Evolutionary conservation across 2,797 vertebrate genomes (phyloP), one percentile per base, ranked within the genome.

Genomic region (Poeciliopsis turneri): DNA sequence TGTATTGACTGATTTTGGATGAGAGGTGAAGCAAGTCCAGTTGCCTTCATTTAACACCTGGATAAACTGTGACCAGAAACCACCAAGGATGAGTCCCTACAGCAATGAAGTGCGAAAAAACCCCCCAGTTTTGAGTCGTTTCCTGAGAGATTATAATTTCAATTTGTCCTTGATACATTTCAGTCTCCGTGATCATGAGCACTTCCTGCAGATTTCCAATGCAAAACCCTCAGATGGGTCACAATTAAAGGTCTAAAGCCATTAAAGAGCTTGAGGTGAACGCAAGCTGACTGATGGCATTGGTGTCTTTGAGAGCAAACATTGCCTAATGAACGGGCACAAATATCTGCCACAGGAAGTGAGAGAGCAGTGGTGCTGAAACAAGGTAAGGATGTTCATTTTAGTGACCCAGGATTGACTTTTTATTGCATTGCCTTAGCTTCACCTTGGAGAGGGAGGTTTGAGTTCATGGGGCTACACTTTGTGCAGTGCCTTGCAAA

Each of bases 1-100:
- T 78, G 41, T 15, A 33, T 78, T 70, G 72, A 79, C 66, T 74
- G 47, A 61, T 41, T 80, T 75, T 78, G 71, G 39, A 81, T 72
- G 76, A 33, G 39, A 76, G 82, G 46, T 55, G 39, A 45, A 74
- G 28, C 72, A 53, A 45, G 57, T 41, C 70, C 41, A 43, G 70
- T 23, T 73, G 55, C n/a, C 47, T 74, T 47, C 46, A 13, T 75
- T 75, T 69, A 75, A 69, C 73, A 75, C 64, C 33, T 41, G 13
- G 36, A 61, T 59, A 61, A 59, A 71, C 70, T 73, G 51, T n/a
- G 77, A 78, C 53, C 45, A 77, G 33, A 46, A 53, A 77, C 4
- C 5, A 41, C 30, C 10, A 23, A 30, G 55, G 73, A 75, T 12
- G 46, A 46, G 15, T 70, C n/a, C 33, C 53, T 33, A 28, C 73